Conservation (phyloP, 2,113 vertebrate species). For the Odontophorus gujanensis region DNA sequence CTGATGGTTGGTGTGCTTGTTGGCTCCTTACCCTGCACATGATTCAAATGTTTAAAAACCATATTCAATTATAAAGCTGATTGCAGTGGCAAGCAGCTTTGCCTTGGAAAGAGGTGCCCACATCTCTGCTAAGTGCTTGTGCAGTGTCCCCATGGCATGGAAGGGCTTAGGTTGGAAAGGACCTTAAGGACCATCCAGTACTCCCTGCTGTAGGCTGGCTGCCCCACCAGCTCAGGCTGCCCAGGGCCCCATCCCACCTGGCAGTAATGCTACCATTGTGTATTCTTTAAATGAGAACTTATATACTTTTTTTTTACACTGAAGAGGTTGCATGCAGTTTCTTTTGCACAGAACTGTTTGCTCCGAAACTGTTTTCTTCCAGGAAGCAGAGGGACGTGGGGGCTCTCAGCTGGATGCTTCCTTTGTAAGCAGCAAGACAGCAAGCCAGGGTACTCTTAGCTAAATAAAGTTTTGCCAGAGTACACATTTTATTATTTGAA, state of each 20-base stretch:
- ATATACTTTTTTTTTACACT: not conserved
- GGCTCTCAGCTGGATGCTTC: not conserved
- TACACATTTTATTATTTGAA: not conserved
- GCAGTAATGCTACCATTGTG: not conserved
- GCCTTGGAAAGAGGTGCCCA: not conserved
- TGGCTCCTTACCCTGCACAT: not conserved
- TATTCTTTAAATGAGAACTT: not conserved
- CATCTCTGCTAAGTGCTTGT: not conserved
- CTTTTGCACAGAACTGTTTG: not conserved
- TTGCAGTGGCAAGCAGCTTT: not conserved
- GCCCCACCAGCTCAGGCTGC: too few species aligned
- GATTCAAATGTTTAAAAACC: not conserved
- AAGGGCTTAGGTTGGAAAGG: not conserved
- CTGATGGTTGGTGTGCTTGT: not conserved
- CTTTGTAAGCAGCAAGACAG: not conserved
- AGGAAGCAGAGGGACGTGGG: not conserved
- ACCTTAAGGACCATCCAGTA: not conserved
- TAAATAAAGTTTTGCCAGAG: constrained; percentile 7
- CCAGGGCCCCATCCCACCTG: not conserved
- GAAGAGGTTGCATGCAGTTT: not conserved
- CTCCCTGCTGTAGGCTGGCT: not conserved
- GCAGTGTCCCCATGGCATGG: too few species aligned
- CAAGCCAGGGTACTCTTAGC: not conserved
- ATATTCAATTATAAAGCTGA: not conserved
- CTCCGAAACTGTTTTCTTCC: not conserved